Base-by-base conservation (phyloP, 2,888 invertebrate genomes). In the Athetis lepigone region DNA sequence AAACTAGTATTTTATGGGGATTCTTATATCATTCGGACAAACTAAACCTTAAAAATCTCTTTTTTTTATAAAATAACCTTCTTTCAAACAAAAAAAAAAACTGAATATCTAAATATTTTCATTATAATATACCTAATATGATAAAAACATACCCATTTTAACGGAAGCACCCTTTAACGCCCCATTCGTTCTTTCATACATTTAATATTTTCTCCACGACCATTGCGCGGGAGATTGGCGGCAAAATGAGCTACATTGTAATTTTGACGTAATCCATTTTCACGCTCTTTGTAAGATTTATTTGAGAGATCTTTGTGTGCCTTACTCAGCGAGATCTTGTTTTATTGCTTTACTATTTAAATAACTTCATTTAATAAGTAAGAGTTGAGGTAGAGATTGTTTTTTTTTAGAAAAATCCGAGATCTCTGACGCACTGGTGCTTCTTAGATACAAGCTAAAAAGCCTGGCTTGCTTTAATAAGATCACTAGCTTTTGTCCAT, bases 191-290 rank as follows among this genome's bases (percentile, higher is more conserved):
- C 18, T 45, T 51, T 55, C 40, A 59, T 61, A 54, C 37, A 29
- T 63, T 69, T 61, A 60, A 68, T 71, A 59, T 58, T 55, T 51
- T 13, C 0, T 36, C 33, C n/a, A 43, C 33, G 23, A 18, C 63
- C 66, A 74, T 77, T 60, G 51, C 47, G 39, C 57, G 19, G 52
- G n/a, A 61, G 37, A 64, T 70, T 62, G 75, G 66, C 74, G 58
- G 79, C 82, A 73, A 83, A 80, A 81, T 80, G 81, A 83, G 79
- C 68, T 70, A 68, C 70, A 68, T 63, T 79, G 80, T 83, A 85
- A 85, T 84, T 85, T 79, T 21, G 49, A 80, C 71, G 79, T 83
- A 83, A 85, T 81, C 75, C 77, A 77, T 80, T 81, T 79, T 76
- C 77, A 54, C 71, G 43, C 50, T 47, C 64, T 69, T 8, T 43